Conservation (phyloP, 2,797 vertebrate genomes). For the Coracias cyanogaster region DNA sequence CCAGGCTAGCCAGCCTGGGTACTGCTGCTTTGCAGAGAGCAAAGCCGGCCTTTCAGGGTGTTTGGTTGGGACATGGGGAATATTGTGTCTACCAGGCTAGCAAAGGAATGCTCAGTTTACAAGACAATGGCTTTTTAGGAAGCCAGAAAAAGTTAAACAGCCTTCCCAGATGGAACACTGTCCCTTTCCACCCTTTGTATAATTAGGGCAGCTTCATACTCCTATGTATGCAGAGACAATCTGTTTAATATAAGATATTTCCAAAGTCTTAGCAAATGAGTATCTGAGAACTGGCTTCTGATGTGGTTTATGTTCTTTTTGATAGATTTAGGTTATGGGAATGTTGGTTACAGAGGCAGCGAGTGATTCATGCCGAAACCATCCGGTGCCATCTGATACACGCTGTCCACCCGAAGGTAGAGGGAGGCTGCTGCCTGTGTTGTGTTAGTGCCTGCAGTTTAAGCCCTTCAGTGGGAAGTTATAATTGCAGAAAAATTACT, state of each 20-base stretch:
- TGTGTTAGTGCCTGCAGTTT: background rate
- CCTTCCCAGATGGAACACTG: conserved; percentile 20
- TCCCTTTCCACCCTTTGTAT: conserved; percentile 16
- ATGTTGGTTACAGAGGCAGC: conserved; percentile 40
- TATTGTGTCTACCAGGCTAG: conserved; percentile 59
- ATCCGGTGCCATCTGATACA: conserved; percentile 33
- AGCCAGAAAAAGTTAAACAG: conserved; percentile 57
- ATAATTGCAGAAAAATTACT: background rate
- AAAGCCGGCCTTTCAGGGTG: background rate
- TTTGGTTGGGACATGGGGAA: background rate
- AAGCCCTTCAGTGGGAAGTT: background rate
- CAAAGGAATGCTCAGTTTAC: conserved; percentile 57
- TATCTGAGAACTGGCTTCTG: conserved; percentile 46
- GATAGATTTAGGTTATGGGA: conserved; percentile 58
- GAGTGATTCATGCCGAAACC: conserved; percentile 66
- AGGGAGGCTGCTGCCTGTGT: background rate
- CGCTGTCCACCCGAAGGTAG: conserved; percentile 12
- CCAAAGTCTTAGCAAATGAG: conserved; percentile 44
- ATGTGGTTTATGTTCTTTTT: conserved; percentile 66
- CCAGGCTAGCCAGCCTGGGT: background rate
- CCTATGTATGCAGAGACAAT: background rate
- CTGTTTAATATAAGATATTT: conserved; percentile 62
- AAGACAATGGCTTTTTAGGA: conserved; percentile 56
- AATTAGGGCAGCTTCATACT: conserved; percentile 31
- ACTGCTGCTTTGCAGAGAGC: background rate